phyloP scores from a whole-genome alignment of 2,888 invertebrate genomes.

The Ethmia dodecea region DNA sequence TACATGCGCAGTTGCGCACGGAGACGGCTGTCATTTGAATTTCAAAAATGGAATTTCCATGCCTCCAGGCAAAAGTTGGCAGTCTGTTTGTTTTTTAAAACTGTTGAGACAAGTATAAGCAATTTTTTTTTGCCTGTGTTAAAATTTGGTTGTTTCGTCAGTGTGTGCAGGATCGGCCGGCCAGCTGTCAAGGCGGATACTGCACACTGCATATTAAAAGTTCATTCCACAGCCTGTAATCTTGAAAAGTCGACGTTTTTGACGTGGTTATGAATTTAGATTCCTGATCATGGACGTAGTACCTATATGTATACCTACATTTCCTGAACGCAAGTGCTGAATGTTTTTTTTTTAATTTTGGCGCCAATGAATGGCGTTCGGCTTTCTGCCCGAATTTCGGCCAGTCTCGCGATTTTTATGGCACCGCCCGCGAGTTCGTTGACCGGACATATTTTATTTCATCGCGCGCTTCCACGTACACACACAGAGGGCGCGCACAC shows the following conservation, averaged over 20 bases:
- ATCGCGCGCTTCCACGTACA: conserved; percentile 76
- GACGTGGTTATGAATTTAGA: too few relatives aligned
- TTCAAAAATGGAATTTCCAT: conserved; percentile 17
- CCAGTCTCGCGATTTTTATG: conserved; percentile 75
- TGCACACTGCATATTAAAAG: conserved; percentile 52
- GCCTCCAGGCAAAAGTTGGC: not conserved
- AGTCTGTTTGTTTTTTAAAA: conserved; percentile 6
- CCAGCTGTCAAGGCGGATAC: conserved; percentile 43
- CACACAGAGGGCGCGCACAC: conserved; percentile 58
- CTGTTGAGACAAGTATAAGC: conserved; percentile 15
- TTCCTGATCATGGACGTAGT: too few relatives aligned
- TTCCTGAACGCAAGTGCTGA: conserved; percentile 5
- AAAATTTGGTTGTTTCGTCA: conserved; percentile 14
- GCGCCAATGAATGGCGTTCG: conserved; percentile 24
- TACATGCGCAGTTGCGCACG: conserved; percentile 7
- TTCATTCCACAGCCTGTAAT: conserved; percentile 48
- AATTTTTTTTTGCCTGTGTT: too few relatives aligned
- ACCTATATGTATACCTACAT: too few relatives aligned
- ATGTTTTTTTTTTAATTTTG: conserved; percentile 12
- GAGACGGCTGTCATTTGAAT: conserved; percentile 18
- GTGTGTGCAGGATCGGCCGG: conserved; percentile 28
- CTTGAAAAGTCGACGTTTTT: too few relatives aligned
- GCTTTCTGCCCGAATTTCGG: conserved; percentile 67
- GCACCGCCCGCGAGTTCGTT: conserved; percentile 72
- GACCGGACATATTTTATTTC: conserved; percentile 78